Base-by-base conservation (phyloP, 2,797 vertebrate species). In the Argentina silus region DNA sequence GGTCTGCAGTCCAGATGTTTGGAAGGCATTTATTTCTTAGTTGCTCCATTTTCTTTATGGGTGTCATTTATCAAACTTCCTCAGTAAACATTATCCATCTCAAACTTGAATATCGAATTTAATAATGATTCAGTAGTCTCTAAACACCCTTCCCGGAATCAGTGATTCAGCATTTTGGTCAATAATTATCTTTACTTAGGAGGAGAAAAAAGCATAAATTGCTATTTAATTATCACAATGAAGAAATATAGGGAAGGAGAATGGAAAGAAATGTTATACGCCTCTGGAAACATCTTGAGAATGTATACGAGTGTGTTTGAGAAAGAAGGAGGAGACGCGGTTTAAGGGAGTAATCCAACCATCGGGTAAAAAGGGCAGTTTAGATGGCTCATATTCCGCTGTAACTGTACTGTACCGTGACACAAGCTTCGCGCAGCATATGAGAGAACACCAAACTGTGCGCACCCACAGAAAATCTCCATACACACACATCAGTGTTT, bases 1-100 rank as follows among this genome's bases (percentile, higher is more conserved):
- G 91, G 92, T 93, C 94, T 93, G 93, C 88, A 70, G 83, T 86
- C 93, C 93, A 94, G 93, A 94, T 94, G 93, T 92, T 92, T 85
- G 85, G 88, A 91, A 81, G 78, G 83, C 19, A 82, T 90, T 80
- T 88, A 88, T 88, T 89, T 85, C 81, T 72, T 75, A 83, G 83
- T 84, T 83, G 76, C 86, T 85, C 84, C 81, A 77, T 83, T 83
- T 82, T 81, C 82, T 85, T 81, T 80, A 82, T 78, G 76, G 81
- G 82, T 82, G 91, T 92, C 90, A 87, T 90, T 83, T 83, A 85
- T 89, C 85, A 89, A 87, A 89, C 73, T 70, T 82, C 72, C 84
- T 81, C 19, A 60, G 14, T 60, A 83, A 87, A 72, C 80, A 85
- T 86, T 88, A 83, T 87, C 89, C 76, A 89, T 88, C 77, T 59